Conservation (phyloP, 2,797 vertebrate genomes). For the Amblyopsis hoosieri region DNA sequence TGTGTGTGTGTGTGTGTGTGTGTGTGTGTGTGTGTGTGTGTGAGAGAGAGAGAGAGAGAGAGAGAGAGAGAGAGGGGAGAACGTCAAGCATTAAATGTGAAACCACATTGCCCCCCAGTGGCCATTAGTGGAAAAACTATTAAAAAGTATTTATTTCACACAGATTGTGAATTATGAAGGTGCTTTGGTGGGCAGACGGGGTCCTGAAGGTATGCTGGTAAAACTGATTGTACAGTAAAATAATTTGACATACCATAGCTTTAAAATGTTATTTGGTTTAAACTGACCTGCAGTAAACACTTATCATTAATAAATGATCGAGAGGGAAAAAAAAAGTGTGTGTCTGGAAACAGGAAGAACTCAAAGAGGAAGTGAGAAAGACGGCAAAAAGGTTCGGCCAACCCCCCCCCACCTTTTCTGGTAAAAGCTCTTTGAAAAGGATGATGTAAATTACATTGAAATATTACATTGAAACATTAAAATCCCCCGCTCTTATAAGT, state of each 20-base stretch:
- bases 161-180: constrained; percentile 9
- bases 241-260: neutral
- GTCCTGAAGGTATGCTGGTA: neutral
- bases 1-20: constrained; percentile 50
- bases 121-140: constrained; percentile 23
- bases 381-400: constrained; percentile 12
- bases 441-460: neutral
- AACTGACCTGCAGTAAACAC: no score
- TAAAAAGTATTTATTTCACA: neutral
- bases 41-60: neutral
- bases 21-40: constrained; percentile 41
- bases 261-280: neutral
- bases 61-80: neutral
- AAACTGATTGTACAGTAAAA: no score
- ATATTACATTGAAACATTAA: no score
- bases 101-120: constrained; percentile 81
- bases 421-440: neutral
- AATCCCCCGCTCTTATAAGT: no score
- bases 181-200: neutral
- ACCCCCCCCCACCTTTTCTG: neutral
- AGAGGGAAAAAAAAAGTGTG: no score
- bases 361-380: constrained; percentile 55
- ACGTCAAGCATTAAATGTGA: constrained; percentile 40
- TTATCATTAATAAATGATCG: no score
- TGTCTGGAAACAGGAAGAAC: constrained; percentile 52